Evolutionary conservation across 2,797 vertebrate genomes (phyloP), one percentile per base, ranked within the genome.

Genomic region (Anableps anableps): DNA sequence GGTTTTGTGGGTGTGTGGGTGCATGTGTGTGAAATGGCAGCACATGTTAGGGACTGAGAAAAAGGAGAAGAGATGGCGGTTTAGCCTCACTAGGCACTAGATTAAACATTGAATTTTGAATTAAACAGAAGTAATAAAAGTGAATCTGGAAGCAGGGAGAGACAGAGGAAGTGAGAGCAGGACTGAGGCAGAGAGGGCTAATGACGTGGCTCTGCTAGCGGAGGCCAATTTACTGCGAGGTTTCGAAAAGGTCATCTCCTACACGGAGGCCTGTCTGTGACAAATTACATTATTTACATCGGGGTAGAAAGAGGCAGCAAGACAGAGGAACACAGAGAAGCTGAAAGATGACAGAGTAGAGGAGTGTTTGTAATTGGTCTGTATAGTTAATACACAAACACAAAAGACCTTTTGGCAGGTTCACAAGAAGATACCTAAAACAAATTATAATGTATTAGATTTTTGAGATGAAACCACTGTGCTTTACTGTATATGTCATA

Each of bases 281-380:
- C 94, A 95, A 95, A 96, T 95, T 90, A 93, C 92, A 94, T 95
- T 95, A 95, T 95, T 94, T 93, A 93, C 92, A 90, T 45, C 29
- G 76, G 78, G 79, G 66, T 75, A 82, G 91, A 77, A 85, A 88
- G 85, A 87, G 79, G 88, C 79, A 80, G 72, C 36, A 31, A 78
- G 82, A 83, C n/a, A 11, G 80, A 77, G 82, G 79, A 70, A 78
- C 47, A 55, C 53, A 16, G 70, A 51, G 83, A 79, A 78, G 74
- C 78, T 74, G 72, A 72, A 53, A 83, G 82, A 66, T 76, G 70
- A 72, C 53, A 38, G 41, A 58, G 53, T 60, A 50, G 55, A 36
- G 77, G 82, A 91, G 83, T 83, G 84, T 83, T 77, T 93, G 86
- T 92, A 89, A 92, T 89, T 91, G 89, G 85, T 86, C 83, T 60